These are phyloP conservation scores for Cetoscarus ocellatus DNA, from an alignment of 2,797 vertebrate genomes.

Conservation along the genomic window DNA sequence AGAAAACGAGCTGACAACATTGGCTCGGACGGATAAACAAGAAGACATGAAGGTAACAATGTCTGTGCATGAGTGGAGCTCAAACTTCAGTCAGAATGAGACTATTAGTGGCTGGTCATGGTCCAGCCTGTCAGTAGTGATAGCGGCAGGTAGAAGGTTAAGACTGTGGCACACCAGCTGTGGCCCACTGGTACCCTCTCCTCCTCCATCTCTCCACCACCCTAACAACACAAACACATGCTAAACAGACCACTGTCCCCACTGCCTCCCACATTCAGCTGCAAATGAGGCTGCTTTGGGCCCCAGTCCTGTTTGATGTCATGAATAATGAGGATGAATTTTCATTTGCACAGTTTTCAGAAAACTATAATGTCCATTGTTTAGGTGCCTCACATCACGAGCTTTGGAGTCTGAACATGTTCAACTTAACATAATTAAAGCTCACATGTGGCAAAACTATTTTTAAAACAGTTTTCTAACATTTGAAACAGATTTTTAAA, in stretches of 20 bases:
- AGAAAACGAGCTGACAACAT: conserved; percentile 33
- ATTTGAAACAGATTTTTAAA: too few species aligned
- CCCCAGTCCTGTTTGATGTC: conserved; percentile 85
- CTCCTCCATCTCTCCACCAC: conserved; percentile 74
- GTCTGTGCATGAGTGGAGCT: conserved; percentile 10
- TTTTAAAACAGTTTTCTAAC: neutral
- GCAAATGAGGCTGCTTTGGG: conserved; percentile 87
- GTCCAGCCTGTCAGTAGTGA: conserved; percentile 62
- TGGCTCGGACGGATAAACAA: conserved; percentile 26
- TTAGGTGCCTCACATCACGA: conserved; percentile 48
- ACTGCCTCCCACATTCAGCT: conserved; percentile 87
- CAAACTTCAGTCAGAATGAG: conserved; percentile 27
- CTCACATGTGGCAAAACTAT: conserved; percentile 13
- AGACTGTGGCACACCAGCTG: conserved; percentile 85
- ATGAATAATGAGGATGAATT: conserved; percentile 83
- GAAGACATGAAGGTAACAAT: conserved; percentile 18
- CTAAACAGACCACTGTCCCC: conserved; percentile 86
- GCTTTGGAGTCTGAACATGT: conserved; percentile 45
- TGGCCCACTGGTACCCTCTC: conserved; percentile 82
- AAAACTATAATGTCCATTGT: conserved; percentile 78
- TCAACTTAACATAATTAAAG: conserved; percentile 35
- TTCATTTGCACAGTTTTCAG: conserved; percentile 74
- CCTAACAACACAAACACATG: conserved; percentile 86
- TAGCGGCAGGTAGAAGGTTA: conserved; percentile 75
- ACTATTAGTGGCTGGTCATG: conserved; percentile 40